phyloP scores from a whole-genome alignment of 2,888 invertebrate genomes.

The Diarsia rubi region DNA sequence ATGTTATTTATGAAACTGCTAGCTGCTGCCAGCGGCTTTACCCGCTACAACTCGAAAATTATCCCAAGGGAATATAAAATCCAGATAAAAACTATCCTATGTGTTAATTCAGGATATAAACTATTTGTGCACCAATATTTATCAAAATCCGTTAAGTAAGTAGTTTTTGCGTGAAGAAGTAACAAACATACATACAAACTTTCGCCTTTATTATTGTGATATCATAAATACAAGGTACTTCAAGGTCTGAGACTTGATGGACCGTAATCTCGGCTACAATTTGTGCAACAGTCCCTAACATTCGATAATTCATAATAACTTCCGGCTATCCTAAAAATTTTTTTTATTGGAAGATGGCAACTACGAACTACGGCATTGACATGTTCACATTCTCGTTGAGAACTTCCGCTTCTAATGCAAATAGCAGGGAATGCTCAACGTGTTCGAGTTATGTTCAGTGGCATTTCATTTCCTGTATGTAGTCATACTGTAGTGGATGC shows the following conservation, averaged over 20 bases:
- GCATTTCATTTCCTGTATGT: conserved; percentile 31
- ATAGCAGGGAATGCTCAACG: conserved; percentile 18
- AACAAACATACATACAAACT: no score
- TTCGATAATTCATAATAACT: background rate
- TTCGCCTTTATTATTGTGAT: no score
- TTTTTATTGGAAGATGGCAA: no score
- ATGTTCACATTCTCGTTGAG: conserved; percentile 7
- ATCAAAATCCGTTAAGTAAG: no score
- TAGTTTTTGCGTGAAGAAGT: no score
- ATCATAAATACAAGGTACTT: background rate
- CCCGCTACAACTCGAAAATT: no score
- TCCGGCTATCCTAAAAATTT: background rate
- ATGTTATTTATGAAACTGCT: no score
- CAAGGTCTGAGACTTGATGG: background rate
- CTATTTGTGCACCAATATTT: no score
- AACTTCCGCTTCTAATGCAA: conserved; percentile 20
- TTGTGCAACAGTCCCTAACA: background rate
- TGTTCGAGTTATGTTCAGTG: conserved; percentile 21
- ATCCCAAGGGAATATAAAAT: no score
- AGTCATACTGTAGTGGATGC: background rate
- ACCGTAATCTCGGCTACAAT: background rate
- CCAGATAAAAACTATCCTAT: no score
- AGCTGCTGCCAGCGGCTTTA: no score
- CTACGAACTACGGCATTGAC: background rate
- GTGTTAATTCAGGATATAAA: no score